These are phyloP conservation scores for Galerucella pusilla DNA, from an alignment of 2,888 invertebrate species.

Conservation along the genomic window DNA sequence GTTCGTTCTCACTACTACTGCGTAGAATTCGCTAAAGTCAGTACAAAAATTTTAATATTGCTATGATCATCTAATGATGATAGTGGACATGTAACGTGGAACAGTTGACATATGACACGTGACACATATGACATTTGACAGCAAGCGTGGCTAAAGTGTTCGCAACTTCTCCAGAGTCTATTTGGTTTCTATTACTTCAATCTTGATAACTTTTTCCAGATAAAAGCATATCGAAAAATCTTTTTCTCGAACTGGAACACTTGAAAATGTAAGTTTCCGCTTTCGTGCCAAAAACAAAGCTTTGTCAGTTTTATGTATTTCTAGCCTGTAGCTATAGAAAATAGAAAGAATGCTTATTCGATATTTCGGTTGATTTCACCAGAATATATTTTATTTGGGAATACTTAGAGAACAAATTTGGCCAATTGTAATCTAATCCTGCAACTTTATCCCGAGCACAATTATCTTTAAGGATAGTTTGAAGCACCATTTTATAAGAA, in stretches of 20 bases:
- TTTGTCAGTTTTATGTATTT: background rate
- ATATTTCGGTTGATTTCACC: background rate
- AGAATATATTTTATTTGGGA: constrained; percentile 1
- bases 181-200: no score
- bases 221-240: background rate
- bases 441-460: background rate
- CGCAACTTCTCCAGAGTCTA: no score
- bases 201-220: no score
- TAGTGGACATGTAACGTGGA: no score
- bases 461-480: background rate
- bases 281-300: background rate
- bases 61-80: no score
- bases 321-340: background rate
- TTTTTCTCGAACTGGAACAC: background rate
- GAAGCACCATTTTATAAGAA: background rate
- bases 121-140: no score
- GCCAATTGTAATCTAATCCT: constrained; percentile 2
- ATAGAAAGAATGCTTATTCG: background rate
- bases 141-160: no score
- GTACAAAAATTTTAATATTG: no score
- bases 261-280: background rate
- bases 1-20: no score
- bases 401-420: background rate
- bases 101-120: no score
- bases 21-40: no score